Conservation (phyloP, 1,140 invertebrate genomes). For the Drosophila willistoni region DNA sequence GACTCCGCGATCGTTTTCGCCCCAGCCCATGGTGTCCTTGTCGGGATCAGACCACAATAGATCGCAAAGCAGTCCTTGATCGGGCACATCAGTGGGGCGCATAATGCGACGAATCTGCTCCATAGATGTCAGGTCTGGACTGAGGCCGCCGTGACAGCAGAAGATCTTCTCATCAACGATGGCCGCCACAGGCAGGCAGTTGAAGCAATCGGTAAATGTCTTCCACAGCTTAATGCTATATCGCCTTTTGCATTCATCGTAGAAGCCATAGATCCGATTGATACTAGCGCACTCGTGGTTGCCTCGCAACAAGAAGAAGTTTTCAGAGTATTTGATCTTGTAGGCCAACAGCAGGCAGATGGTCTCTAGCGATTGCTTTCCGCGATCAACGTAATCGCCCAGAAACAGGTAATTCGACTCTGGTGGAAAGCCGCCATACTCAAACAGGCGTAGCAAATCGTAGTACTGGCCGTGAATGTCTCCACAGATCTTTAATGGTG, state of each 20-base stretch:
- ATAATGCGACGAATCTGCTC: conserved; percentile 95
- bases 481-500: conserved; percentile 99
- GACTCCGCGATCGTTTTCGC: conserved; percentile 97
- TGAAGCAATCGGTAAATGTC: conserved; percentile 99
- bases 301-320: conserved; percentile 93
- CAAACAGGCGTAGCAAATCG: conserved; percentile 98
- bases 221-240: conserved; percentile 99
- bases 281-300: conserved; percentile 96
- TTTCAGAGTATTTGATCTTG: conserved; percentile 96
- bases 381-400: conserved; percentile 93
- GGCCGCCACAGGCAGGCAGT: conserved; percentile 98
- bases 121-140: conserved; percentile 95
- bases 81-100: conserved; percentile 96
- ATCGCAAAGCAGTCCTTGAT: conserved; percentile 97
- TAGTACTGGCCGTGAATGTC: conserved; percentile 99
- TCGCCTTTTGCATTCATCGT: conserved; percentile 97
- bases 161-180: conserved; percentile 99
- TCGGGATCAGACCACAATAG: conserved; percentile 99
- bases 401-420: conserved; percentile 99
- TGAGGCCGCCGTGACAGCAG: conserved; percentile 97
- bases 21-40: conserved; percentile 95
- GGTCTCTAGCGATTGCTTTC: conserved; percentile 94
- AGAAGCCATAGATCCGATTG: conserved; percentile 98
- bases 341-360: conserved; percentile 97
- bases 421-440: conserved; percentile 99